Conservation (phyloP, 2,113 vertebrate species). For the Bubalus kerabau region DNA sequence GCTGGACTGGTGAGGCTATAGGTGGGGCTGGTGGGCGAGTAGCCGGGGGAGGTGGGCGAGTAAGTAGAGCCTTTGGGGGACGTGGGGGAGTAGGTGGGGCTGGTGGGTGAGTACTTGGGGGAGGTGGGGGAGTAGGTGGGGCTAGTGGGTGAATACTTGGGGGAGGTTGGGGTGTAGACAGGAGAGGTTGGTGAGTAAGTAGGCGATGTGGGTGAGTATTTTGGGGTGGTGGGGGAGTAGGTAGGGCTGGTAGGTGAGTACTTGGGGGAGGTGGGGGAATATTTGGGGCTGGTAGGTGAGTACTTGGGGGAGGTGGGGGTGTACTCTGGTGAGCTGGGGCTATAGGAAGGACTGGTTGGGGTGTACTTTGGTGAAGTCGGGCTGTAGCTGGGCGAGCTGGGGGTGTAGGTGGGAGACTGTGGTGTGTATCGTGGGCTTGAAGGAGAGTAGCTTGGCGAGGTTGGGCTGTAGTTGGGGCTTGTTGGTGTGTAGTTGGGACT, state of each 20-base stretch:
- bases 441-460: constrained; percentile 90
- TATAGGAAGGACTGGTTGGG: constrained; percentile 90
- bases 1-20: constrained; percentile 91
- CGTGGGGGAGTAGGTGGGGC: constrained; percentile 86
- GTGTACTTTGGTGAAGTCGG: constrained; percentile 91
- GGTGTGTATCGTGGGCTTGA: constrained; percentile 90
- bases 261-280: constrained; percentile 87
- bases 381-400: constrained; percentile 89
- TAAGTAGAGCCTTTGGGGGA: constrained; percentile 87
- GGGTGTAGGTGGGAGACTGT: constrained; percentile 88
- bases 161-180: constrained; percentile 85
- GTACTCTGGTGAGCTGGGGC: constrained; percentile 83
- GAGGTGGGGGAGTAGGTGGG: constrained; percentile 69
- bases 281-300: constrained; percentile 82
- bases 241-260: constrained; percentile 87
- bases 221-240: constrained; percentile 87
- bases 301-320: constrained; percentile 90
- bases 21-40: constrained; percentile 84
- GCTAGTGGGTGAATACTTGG: constrained; percentile 85
- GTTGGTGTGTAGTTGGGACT: no score
- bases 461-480: constrained; percentile 69
- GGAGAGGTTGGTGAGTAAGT: constrained; percentile 90
- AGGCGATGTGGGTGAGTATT: constrained; percentile 86
- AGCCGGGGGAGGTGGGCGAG: constrained; percentile 89
- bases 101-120: constrained; percentile 87